Percentiles rank a stretch among this genome's conserved stretches.
These are phyloP conservation scores for Polyommatus iphigenia DNA, from an alignment of 2,888 invertebrate species.

Conservation along the genomic window DNA sequence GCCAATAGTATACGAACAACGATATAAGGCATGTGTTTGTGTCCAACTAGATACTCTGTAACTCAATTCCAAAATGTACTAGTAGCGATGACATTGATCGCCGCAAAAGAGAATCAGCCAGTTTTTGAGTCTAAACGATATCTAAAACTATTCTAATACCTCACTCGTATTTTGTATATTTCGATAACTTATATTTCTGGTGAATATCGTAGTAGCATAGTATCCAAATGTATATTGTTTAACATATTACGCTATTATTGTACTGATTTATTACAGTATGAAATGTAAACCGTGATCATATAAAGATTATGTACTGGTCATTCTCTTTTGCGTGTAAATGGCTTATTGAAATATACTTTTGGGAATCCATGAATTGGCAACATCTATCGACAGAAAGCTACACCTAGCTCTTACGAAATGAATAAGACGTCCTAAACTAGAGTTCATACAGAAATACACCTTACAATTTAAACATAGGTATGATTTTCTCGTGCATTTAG, in stretches of 20 bases:
- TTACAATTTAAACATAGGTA: slow-evolving; percentile 19
- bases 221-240: background rate
- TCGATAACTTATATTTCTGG: background rate
- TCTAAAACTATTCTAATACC: background rate
- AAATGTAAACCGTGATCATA: background rate
- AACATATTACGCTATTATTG: slow-evolving; percentile 11
- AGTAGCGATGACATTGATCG: slow-evolving; percentile 17
- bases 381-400: slow-evolving; percentile 35
- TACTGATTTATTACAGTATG: slow-evolving; percentile 6
- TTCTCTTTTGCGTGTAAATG: slow-evolving; percentile 22
- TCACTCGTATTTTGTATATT: background rate
- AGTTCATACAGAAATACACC: slow-evolving; percentile 18
- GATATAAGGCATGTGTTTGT: background rate
- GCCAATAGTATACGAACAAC: background rate
- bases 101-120: slow-evolving; percentile 25
- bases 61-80: slow-evolving; percentile 24
- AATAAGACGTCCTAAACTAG: slow-evolving; percentile 29
- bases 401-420: slow-evolving; percentile 35
- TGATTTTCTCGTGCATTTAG: slow-evolving; percentile 16
- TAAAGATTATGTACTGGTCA: background rate
- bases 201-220: background rate
- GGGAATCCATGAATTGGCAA: slow-evolving; percentile 22
- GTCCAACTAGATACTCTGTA: background rate
- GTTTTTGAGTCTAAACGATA: slow-evolving; percentile 1
- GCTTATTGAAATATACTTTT: background rate